Evolutionary conservation across 2,113 vertebrate species (phyloP), one percentile per base, ranked within the genome.

Genomic region (Notiomystis cincta): DNA sequence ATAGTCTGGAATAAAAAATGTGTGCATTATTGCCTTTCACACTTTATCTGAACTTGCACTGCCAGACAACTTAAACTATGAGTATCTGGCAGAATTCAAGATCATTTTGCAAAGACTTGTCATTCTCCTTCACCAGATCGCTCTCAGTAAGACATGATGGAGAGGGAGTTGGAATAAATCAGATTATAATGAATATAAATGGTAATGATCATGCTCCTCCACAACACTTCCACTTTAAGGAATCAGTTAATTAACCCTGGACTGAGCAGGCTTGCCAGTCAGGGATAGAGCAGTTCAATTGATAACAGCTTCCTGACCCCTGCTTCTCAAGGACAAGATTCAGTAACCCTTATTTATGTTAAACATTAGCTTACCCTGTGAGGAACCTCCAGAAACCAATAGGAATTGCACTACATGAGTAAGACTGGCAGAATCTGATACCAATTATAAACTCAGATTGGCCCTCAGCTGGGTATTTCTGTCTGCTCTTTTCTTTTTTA

Each of bases 311-410:
- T 72, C 58, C 78, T 37, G 53, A 84, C 82, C 48, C 72, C 19
- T 64, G 1, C 33, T 76, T 94, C 84, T 87, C 66, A 73, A 95
- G 71, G 82, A 93, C 48, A 82, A 94, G 66, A 93, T 65, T 76
- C 10, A 1, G 75, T 65, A 95, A 91, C 67, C 8, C 35, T 65
- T 79, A 57, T 86, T 95, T 81, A 82, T 50, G 87, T 92, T 92
- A 93, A 95, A 95, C 51, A 90, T 92, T 66, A 95, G 62, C 79
- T 95, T 77, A 86, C 33, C 48, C 75, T 60, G 58, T 23, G 80
- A 93, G 67, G 62, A 95, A 92, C 64, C 45, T 73, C 65, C 83
- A 91, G 83, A 96, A 95, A 96, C 95, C 91, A 60, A 95, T 67
- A 66, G 69, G 44, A 82, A 83, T 73, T 84, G 86, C 5, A 1